These are phyloP conservation scores for Carposina sasakii DNA, from an alignment of 1,140 invertebrate species.

Conservation along the genomic window DNA sequence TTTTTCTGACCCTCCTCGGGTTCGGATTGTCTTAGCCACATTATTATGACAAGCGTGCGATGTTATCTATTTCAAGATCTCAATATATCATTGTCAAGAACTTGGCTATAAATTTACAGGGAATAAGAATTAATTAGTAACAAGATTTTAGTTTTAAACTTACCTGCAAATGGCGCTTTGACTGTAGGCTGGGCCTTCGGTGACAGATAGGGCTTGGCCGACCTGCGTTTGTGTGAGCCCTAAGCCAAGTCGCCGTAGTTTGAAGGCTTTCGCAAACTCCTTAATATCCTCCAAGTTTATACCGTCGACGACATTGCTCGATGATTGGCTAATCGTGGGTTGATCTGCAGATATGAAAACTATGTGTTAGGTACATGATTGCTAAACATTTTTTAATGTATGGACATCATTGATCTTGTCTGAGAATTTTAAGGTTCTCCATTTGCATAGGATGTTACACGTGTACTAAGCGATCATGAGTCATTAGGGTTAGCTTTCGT, in stretches of 20 bases:
- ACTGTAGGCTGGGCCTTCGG: constrained; percentile 97
- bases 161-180: constrained; percentile 99
- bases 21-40: constrained; percentile 20
- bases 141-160: constrained; percentile 6
- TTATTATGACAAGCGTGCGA: constrained; percentile 51
- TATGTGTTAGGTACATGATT: no score
- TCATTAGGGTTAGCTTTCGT: no score
- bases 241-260: constrained; percentile 91
- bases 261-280: constrained; percentile 98
- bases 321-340: constrained; percentile 93
- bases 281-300: constrained; percentile 98
- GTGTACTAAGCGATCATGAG: no score
- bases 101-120: no score
- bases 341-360: constrained; percentile 77
- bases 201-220: constrained; percentile 94
- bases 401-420: no score
- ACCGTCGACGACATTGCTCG: constrained; percentile 95
- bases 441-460: no score
- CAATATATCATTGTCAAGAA: no score
- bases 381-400: no score
- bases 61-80: constrained; percentile 33
- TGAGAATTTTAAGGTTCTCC: no score
- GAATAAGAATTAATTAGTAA: no score
- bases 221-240: constrained; percentile 98
- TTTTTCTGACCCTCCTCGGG: constrained; percentile 34